A percentile compares a stretch with the other conserved stretches of the same genome.
These are phyloP conservation scores for Drosophila anceps DNA, from an alignment of 2,888 invertebrate genomes.

Conservation along the genomic window DNA sequence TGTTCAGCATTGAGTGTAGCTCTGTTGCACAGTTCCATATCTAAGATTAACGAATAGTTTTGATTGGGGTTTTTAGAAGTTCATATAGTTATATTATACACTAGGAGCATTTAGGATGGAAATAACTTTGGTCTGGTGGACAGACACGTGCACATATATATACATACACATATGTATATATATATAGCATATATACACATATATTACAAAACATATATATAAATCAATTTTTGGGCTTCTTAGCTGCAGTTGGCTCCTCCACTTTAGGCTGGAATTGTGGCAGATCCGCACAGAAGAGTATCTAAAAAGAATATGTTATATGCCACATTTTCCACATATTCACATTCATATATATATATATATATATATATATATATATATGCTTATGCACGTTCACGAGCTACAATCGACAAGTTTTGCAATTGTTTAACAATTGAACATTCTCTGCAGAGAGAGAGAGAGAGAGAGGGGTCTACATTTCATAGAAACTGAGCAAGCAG, in stretches of 20 bases:
- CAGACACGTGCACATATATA: neutral
- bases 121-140: neutral
- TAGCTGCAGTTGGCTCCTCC: neutral
- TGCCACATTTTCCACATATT: neutral
- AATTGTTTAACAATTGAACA: too few species aligned
- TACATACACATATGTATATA: neutral
- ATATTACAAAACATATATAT: neutral
- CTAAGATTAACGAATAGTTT: neutral
- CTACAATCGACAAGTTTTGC: neutral
- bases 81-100: neutral
- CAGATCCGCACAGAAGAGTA: constrained; percentile 93
- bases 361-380: too few species aligned
- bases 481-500: too few species aligned
- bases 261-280: constrained; percentile 87
- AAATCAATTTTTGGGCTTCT: constrained; percentile 17
- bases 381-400: neutral
- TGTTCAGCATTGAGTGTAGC: neutral
- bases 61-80: neutral
- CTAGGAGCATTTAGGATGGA: neutral
- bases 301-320: constrained; percentile 85
- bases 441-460: too few species aligned
- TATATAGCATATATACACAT: constrained; percentile 7
- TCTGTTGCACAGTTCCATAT: neutral
- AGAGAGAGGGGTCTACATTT: too few species aligned
- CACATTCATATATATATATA: too few species aligned